phyloP scores from a whole-genome alignment of 2,797 vertebrate species.

The Hypotaenidia okinawae region DNA sequence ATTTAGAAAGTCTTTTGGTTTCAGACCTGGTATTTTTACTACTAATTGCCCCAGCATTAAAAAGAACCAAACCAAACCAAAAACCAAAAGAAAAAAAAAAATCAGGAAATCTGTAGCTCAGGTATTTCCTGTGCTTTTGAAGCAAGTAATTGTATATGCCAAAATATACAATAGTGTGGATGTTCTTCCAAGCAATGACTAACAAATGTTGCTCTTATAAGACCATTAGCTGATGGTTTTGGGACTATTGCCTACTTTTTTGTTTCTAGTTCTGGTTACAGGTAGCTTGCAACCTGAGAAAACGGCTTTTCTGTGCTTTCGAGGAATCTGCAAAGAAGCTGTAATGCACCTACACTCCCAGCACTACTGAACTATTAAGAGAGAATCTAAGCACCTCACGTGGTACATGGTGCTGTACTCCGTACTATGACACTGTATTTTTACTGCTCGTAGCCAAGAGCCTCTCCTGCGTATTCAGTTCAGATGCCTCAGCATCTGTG shows the following conservation, averaged over 20 bases:
- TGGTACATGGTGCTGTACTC: background rate
- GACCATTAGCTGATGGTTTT: background rate
- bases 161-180: background rate
- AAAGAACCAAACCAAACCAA: too few species aligned
- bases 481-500: background rate
- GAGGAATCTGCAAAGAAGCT: background rate
- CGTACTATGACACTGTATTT: fast-evolving
- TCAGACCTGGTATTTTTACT: background rate
- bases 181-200: background rate
- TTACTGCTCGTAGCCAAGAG: background rate
- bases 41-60: background rate
- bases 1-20: background rate
- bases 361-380: background rate
- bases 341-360: background rate
- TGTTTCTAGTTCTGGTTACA: background rate
- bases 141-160: background rate
- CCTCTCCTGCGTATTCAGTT: background rate
- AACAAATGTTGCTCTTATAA: background rate
- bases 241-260: background rate
- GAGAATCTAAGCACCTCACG: background rate
- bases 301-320: background rate
- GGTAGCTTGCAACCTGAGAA: background rate
- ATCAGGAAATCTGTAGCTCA: background rate
- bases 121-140: background rate
- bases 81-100: background rate